These are phyloP conservation scores for Megaceryle alcyon DNA, from an alignment of 2,797 vertebrate genomes.

Conservation along the genomic window DNA sequence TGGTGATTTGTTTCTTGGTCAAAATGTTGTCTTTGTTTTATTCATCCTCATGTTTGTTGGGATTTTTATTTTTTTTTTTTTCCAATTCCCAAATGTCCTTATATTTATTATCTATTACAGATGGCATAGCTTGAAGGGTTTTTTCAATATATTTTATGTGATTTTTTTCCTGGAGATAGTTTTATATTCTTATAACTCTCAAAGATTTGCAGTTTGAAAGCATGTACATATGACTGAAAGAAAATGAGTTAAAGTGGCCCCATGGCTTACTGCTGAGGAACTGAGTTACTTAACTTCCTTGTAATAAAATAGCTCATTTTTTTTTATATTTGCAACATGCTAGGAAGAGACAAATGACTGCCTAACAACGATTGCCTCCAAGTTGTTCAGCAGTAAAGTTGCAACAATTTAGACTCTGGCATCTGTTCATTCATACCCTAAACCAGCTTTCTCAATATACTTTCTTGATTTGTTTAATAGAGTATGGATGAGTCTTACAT, in stretches of 20 bases:
- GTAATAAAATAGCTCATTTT: constrained; percentile 36
- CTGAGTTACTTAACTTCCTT: background rate
- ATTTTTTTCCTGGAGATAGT: background rate
- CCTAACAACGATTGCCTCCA: background rate
- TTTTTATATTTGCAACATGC: constrained; percentile 33
- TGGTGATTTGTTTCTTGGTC: background rate
- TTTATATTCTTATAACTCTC: background rate
- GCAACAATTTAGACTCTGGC: background rate
- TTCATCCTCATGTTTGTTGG: background rate
- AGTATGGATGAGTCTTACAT: background rate
- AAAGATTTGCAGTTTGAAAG: background rate
- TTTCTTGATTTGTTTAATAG: constrained; percentile 3
- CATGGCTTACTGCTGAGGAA: background rate
- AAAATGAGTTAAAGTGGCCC: background rate
- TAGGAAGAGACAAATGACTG: background rate
- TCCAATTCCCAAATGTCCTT: background rate
- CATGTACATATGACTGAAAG: background rate
- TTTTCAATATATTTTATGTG: background rate
- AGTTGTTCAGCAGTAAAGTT: background rate
- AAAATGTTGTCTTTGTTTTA: background rate
- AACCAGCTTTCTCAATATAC: background rate
- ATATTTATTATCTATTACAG: background rate
- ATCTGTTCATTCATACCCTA: background rate
- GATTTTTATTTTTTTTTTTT: too few species aligned
- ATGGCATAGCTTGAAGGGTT: background rate